Percentiles rank a stretch among this genome's conserved stretches.
phyloP scores from a whole-genome alignment of 2,888 invertebrate species.

The Drosophila ustulata region DNA sequence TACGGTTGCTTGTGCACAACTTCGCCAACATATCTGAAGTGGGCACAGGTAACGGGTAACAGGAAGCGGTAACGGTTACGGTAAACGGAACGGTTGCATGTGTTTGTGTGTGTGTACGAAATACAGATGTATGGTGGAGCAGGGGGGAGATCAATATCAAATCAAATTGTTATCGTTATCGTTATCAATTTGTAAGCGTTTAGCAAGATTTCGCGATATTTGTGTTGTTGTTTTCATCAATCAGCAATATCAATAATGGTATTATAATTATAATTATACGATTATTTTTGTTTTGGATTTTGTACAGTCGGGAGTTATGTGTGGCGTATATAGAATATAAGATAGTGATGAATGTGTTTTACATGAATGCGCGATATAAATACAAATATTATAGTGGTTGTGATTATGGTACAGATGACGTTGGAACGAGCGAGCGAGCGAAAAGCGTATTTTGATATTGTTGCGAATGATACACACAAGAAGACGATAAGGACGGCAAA shows the following conservation, averaged over 20 bases:
- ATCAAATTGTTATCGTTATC: conserved; percentile 54
- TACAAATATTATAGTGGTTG: not conserved
- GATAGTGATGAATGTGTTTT: conserved; percentile 35
- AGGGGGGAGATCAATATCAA: conserved; percentile 48
- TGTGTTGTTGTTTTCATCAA: conserved; percentile 7
- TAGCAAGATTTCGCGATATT: conserved; percentile 27
- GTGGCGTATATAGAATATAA: not conserved
- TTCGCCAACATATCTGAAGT: conserved; percentile 88
- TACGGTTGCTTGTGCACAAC: conserved; percentile 91
- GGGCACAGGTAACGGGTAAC: conserved; percentile 36
- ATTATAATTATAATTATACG: conserved; percentile 23
- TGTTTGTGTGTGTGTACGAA: conserved; percentile 37
- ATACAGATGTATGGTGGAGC: conserved; percentile 20
- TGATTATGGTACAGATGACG: conserved; percentile 43
- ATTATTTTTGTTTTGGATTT: conserved; percentile 23
- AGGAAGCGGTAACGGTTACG: conserved; percentile 28
- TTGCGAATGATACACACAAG: conserved; percentile 45
- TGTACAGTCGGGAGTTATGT: conserved; percentile 33
- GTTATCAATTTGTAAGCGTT: conserved; percentile 49
- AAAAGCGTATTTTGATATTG: conserved; percentile 38
- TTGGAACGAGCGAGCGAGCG: conserved; percentile 25
- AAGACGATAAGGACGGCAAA: conserved; percentile 54
- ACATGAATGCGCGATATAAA: conserved; percentile 27
- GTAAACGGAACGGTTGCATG: conserved; percentile 38
- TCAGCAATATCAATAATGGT: conserved; percentile 19